These are phyloP conservation scores for Harlomillsia oculata DNA, from an alignment of 1,140 invertebrate species.

Conservation along the genomic window DNA sequence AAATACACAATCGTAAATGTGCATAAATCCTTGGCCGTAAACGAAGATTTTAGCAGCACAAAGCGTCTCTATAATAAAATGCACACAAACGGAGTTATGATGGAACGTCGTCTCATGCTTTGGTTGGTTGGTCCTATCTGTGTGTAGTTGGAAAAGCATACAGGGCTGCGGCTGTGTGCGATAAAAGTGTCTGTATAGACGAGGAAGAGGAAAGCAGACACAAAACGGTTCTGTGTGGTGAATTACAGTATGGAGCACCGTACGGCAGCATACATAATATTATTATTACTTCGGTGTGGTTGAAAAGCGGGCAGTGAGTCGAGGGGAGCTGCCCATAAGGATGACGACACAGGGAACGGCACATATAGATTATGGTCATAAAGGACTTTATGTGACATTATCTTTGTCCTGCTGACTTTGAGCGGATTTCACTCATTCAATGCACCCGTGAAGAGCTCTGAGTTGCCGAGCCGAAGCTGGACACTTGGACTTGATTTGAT, in stretches of 20 bases:
- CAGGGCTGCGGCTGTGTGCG: neutral
- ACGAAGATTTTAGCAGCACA: slow-evolving; percentile 9
- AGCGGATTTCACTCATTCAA: slow-evolving; percentile 33
- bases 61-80: slow-evolving; percentile 8
- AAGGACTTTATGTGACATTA: slow-evolving; percentile 35
- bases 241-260: neutral
- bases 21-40: slow-evolving; percentile 5
- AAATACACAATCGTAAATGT: slow-evolving; percentile 14
- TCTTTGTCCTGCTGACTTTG: slow-evolving; percentile 33
- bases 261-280: neutral
- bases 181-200: neutral
- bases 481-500: no score
- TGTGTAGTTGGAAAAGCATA: slow-evolving; percentile 1
- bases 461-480: no score
- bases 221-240: neutral
- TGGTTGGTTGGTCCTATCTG: slow-evolving; percentile 1
- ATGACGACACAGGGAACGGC: neutral
- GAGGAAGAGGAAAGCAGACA: neutral
- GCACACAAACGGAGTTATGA: neutral
- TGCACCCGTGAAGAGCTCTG: neutral
- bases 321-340: neutral
- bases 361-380: slow-evolving; percentile 33
- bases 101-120: no score
- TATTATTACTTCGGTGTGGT: neutral
- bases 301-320: neutral